Base-by-base conservation (phyloP, 2,888 invertebrate genomes). In the Drosophila merina region DNA sequence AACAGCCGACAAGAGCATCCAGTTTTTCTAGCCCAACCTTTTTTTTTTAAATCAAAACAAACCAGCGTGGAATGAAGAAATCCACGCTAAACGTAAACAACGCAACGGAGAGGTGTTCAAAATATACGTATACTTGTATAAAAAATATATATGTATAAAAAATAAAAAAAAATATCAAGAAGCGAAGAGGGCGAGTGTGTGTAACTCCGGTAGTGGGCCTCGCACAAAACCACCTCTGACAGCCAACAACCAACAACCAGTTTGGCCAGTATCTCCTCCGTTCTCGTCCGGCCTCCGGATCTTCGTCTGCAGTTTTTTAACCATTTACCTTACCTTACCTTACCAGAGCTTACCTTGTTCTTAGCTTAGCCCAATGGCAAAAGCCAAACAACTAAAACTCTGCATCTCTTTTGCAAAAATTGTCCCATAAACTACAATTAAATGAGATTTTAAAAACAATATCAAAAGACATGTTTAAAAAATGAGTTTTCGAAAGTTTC, bases 51-150 rank as follows among this genome's bases (percentile, higher is more conserved):
- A 83, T 85, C 82, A 83, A 83, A 83, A 83, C 82, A 83, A 83
- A 83, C 85, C 63, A 85, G 85, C 72, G 73, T 87, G 79, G 86
- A 87, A 83, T 85, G 87, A 52, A 76, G 82, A 68, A 83, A 83
- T 50, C 71, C 38, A 26, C 62, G 82, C 79, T 83, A 85, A 83
- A 85, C 85, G 82, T 83, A 83, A 83, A 83, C 82, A 83, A 85
- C 86, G 55, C 64, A 80, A 66, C 50, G 70, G 51, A 72, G 12
- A 10, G 55, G 33, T 31, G 49, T 9, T 48, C 20, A 62, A 60
- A 30, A 56, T 30, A 47, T 20, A 45, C 14, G 38, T 2, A 28
- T n/a, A 31, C 9, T 3, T 2, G 5, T 36, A n/a, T 36, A 28
- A 42, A 54, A 28, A 8, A 40, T 10, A 38, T 20, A 20, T n/a